Evolutionary conservation across 2,797 vertebrate genomes (phyloP).

Genomic region (Hypotaenidia philippensis): DNA sequence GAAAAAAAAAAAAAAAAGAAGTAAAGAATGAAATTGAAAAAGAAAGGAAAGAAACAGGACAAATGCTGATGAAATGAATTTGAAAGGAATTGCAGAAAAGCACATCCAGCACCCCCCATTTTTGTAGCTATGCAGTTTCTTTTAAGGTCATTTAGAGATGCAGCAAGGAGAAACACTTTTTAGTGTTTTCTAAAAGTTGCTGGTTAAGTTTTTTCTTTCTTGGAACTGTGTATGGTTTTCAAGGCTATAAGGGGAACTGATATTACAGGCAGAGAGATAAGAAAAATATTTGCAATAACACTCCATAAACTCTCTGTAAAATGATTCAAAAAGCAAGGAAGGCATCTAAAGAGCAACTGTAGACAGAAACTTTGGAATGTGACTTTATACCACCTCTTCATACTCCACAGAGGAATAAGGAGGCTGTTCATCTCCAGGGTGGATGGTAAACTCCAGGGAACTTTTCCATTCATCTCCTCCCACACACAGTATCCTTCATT

Average conservation of each 20-base stretch:
- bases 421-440: fast-evolving
- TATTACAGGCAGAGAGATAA: neutral
- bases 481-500: fast-evolving
- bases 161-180: neutral
- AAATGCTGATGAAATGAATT: neutral
- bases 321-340: neutral
- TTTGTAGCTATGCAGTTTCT: neutral
- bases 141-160: neutral
- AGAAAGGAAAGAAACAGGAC: neutral
- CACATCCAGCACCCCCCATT: neutral
- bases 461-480: neutral
- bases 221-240: neutral
- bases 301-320: neutral
- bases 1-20: no score
- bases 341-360: neutral
- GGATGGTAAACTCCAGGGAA: neutral
- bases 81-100: neutral
- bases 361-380: neutral
- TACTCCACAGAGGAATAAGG: fast-evolving
- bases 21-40: neutral
- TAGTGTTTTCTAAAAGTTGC: neutral
- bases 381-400: neutral
- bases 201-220: neutral
- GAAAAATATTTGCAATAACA: neutral
- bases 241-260: neutral